A percentile compares a stretch with the other conserved stretches of the same genome.
phyloP scores from a whole-genome alignment of 2,113 vertebrate genomes.

The Bubalus kerabau region DNA sequence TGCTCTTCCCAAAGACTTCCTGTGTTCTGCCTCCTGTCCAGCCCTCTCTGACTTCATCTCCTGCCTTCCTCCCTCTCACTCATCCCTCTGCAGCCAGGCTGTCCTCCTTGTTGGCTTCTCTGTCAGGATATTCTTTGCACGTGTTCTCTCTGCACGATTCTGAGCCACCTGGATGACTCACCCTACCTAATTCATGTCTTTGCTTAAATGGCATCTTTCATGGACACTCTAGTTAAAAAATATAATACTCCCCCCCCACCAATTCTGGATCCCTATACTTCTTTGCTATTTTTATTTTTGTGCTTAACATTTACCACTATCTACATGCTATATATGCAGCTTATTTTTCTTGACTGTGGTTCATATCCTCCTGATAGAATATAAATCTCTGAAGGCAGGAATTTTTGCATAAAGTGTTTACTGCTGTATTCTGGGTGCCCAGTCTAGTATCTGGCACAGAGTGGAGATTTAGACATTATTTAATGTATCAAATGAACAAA shows the following conservation, averaged over 20 bases:
- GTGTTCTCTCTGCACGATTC: not conserved
- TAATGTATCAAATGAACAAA: not conserved
- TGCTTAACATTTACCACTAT: not conserved
- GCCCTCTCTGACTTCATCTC: not conserved
- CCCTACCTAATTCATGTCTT: not conserved
- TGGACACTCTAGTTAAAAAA: not conserved
- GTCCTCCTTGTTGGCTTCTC: not conserved
- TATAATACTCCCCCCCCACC: fast-evolving
- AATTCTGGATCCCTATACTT: not conserved
- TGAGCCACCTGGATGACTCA: not conserved
- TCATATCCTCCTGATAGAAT: not conserved
- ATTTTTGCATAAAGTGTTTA: not conserved
- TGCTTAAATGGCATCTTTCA: not conserved
- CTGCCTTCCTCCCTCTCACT: not conserved
- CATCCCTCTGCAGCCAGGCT: not conserved
- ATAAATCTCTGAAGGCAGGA: not conserved
- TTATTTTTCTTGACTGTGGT: not conserved
- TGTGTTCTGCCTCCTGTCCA: no score
- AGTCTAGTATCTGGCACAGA: not conserved
- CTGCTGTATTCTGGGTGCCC: not conserved
- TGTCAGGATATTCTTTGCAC: fast-evolving
- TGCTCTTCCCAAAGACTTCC: not conserved
- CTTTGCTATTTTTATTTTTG: not conserved
- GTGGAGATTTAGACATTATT: not conserved
- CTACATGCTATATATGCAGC: not conserved